Base-by-base conservation (phyloP, 2,113 vertebrate genomes). In the Orthonyx spaldingii region DNA sequence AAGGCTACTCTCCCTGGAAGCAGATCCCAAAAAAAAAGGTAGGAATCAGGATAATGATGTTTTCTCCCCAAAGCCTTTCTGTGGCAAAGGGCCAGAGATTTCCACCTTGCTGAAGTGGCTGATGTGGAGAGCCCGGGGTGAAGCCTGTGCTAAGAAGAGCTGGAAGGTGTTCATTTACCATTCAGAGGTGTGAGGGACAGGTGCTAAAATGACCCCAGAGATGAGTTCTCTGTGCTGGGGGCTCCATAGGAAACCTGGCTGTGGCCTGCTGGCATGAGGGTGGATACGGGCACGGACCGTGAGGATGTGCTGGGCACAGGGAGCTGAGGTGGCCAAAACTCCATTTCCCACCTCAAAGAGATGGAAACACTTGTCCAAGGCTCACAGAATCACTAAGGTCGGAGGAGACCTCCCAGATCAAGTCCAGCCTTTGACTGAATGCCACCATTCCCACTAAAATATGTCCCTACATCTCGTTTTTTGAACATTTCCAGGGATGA, bases 111-210 rank as follows among this genome's bases (percentile, higher is more conserved):
- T 61, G 28, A 53, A 41, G 79, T 2, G 32, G 17, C 55, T 77
- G 78, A 61, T 53, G 8, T 46, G 74, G 46, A 28, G 49, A 72
- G 24, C n/a, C 11, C 4, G 11, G 30, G 52, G 37, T 23, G 39
- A 92, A 72, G 53, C 11, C 42, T 19, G 2, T 0, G 0, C 28
- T 19, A 5, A 0, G 1, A 33, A 30, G 52, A 52, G 72, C 30
- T 55, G 47, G 41, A 33, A 65, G 24, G 17, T 13, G 3, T 24
- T 66, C 3, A 2, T 52, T 76, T 50, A 33, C 8, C 44, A 16
- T 33, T 30, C 75, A 59, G 53, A 70, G 35, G 37, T 1, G 7
- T 16, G 30, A 26, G 41, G 47, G 60, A 55, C 3, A 55, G 21
- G 9, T 28, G 83, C 49, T 90, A 16, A 83, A 90, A 27, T 26